These are phyloP conservation scores for Neoitamus cyanurus DNA, from an alignment of 2,888 invertebrate genomes.

Conservation along the genomic window DNA sequence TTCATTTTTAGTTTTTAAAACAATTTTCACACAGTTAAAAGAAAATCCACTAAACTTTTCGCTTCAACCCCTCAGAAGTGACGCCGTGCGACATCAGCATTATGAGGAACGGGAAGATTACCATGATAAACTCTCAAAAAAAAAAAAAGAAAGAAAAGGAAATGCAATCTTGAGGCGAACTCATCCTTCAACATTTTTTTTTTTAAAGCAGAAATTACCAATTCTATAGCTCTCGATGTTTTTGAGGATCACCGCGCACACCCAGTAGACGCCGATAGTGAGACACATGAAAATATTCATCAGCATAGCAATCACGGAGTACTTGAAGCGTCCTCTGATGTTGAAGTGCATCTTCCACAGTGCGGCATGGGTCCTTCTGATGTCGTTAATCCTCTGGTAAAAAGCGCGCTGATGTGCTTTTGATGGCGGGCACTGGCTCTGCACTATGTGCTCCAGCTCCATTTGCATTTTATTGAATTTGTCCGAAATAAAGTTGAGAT, in stretches of 20 bases:
- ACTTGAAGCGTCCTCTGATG: background rate
- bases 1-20: background rate
- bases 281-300: background rate
- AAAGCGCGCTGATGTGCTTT: background rate
- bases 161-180: background rate
- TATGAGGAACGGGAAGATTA: background rate
- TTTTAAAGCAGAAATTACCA: background rate
- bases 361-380: background rate
- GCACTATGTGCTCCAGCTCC: background rate
- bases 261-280: background rate
- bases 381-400: background rate
- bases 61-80: background rate
- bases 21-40: background rate
- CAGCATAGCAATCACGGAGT: background rate
- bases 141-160: background rate
- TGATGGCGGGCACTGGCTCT: background rate
- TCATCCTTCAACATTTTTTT: background rate
- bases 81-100: background rate
- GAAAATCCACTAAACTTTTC: background rate
- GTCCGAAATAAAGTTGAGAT: background rate
- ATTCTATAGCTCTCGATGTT: background rate
- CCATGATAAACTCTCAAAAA: background rate
- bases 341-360: background rate
- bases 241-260: background rate
- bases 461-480: constrained; percentile 5